Evolutionary conservation across 2,113 vertebrate genomes (phyloP).

Genomic region (Ptilorrhoa leucosticta): DNA sequence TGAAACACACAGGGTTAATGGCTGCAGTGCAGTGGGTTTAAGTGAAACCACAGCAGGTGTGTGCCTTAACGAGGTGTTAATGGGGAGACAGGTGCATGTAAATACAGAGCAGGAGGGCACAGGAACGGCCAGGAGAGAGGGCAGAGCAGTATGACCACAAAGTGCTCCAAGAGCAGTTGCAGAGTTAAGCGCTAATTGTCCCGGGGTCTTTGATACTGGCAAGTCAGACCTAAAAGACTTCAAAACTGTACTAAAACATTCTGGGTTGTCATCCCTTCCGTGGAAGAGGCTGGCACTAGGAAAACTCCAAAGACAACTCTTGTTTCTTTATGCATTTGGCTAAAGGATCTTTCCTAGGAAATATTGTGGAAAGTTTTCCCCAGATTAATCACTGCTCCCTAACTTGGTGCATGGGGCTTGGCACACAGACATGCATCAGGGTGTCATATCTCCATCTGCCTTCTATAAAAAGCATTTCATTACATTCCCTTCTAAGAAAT

Average conservation of each 20-base stretch:
- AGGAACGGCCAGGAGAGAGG: not conserved
- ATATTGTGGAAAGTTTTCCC: not conserved
- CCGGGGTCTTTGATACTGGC: not conserved
- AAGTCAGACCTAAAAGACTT: not conserved
- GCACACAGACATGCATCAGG: not conserved
- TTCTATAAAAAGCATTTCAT: not conserved
- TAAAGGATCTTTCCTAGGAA: not conserved
- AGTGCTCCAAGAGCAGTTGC: not conserved
- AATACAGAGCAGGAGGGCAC: slow-evolving; percentile 17
- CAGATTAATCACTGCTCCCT: not conserved
- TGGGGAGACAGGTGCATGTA: slow-evolving; percentile 57
- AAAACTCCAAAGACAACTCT: not conserved
- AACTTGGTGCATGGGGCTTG: not conserved
- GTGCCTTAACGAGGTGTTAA: slow-evolving; percentile 65
- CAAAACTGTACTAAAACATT: not conserved
- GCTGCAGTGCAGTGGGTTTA: slow-evolving; percentile 10
- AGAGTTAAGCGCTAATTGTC: not conserved
- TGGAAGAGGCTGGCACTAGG: not conserved
- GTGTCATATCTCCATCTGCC: not conserved
- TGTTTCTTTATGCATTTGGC: not conserved
- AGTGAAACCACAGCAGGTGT: slow-evolving; percentile 65
- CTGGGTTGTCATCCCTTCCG: not conserved
- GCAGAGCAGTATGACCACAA: not conserved
- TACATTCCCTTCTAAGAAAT: not conserved
- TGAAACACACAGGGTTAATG: slow-evolving; percentile 39